Evolutionary conservation across 2,888 invertebrate species (phyloP).

Genomic region (Autographa pulchrina): DNA sequence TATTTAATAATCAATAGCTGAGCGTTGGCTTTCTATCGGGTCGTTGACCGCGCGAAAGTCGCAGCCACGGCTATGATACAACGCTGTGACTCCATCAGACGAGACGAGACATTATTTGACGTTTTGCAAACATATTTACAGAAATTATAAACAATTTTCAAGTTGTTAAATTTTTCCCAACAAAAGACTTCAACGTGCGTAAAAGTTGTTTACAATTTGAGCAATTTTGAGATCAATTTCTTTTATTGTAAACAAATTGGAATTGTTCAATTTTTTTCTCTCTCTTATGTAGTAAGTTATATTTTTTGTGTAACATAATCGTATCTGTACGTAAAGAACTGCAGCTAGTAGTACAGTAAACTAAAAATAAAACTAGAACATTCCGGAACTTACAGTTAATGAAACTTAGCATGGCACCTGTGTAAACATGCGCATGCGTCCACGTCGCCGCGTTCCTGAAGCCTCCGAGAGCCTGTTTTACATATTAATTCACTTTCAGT

Average conservation of each 20-base stretch:
- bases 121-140: slow-evolving; percentile 24
- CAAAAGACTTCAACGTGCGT: slow-evolving; percentile 52
- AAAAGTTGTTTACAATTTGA: slow-evolving; percentile 8
- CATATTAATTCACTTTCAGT: slow-evolving; percentile 70
- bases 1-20: slow-evolving; percentile 57
- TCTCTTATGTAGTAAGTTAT: no score
- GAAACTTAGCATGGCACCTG: slow-evolving; percentile 41
- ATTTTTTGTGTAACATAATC: no score
- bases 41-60: slow-evolving; percentile 73
- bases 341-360: slow-evolving; percentile 9
- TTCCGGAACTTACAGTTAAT: slow-evolving; percentile 43
- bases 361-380: slow-evolving; percentile 21
- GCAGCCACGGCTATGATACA: slow-evolving; percentile 59
- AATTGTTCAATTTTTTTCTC: neutral
- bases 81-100: slow-evolving; percentile 48
- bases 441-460: slow-evolving; percentile 18
- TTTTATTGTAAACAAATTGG: neutral
- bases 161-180: slow-evolving; percentile 7
- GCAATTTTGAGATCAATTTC: neutral
- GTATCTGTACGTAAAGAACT: neutral
- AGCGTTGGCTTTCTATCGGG: slow-evolving; percentile 71
- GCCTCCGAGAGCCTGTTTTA: slow-evolving; percentile 33
- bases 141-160: neutral
- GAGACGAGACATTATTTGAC: slow-evolving; percentile 32
- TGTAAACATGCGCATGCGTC: slow-evolving; percentile 37